Conservation (phyloP, 1,140 invertebrate species). For the Habropoda laboriosa region DNA sequence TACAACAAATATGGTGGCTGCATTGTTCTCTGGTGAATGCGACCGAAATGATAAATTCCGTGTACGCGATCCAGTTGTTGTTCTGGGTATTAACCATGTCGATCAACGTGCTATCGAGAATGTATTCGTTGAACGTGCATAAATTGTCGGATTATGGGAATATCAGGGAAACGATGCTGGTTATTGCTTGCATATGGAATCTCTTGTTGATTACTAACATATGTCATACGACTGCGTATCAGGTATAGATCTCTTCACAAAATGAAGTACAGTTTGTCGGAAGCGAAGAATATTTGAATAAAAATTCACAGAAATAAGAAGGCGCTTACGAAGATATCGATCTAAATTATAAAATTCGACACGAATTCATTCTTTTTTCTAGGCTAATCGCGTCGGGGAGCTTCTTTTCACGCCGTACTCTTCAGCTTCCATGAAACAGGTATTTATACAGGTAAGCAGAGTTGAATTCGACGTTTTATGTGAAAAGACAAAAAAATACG, state of each 20-base stretch:
- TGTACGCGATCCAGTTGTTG: constrained; percentile 58
- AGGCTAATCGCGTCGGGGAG: constrained; percentile 58
- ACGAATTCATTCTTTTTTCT: no score
- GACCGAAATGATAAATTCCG: constrained; percentile 58
- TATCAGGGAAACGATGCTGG: constrained; percentile 52
- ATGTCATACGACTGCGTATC: constrained; percentile 57
- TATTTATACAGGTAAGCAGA: constrained; percentile 48
- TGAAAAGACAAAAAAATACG: no score
- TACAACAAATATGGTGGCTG: constrained; percentile 66
- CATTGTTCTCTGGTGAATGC: constrained; percentile 60
- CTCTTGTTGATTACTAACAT: constrained; percentile 54
- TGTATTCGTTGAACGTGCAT: constrained; percentile 55
- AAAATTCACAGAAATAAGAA: no score
- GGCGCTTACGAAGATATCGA: no score
- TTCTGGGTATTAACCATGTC: constrained; percentile 62
- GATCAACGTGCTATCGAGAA: constrained; percentile 59
- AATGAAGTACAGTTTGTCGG: no score
- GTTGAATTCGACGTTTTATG: no score
- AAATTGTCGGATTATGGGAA: not conserved
- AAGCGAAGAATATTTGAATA: no score
- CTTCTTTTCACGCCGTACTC: constrained; percentile 58
- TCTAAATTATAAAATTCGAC: no score
- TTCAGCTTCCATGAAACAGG: constrained; percentile 32
- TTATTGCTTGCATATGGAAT: constrained; percentile 45
- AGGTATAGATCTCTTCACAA: no score